Evolutionary conservation across 2,797 vertebrate genomes (phyloP).

Genomic region (Pipistrellus kuhlii): DNA sequence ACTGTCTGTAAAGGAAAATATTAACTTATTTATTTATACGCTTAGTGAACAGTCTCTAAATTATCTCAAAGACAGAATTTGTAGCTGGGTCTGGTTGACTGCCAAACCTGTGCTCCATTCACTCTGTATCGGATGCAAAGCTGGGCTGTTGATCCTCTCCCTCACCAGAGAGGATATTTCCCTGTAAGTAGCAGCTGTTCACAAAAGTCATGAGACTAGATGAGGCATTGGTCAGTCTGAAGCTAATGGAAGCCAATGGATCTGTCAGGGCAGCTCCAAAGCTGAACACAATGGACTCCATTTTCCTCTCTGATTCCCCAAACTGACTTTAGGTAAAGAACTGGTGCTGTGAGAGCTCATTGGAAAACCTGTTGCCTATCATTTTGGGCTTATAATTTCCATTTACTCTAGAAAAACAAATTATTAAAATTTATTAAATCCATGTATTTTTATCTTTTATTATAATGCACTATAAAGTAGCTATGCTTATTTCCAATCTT

Average conservation of each 20-base stretch:
- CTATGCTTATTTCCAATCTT: not conserved
- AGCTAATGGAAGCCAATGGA: not conserved
- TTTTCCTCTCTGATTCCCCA: not conserved
- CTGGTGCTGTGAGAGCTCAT: not conserved
- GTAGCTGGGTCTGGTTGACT: not conserved
- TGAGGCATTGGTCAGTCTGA: not conserved
- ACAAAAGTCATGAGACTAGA: not conserved
- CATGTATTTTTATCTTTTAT: not conserved
- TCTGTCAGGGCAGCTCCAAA: not conserved
- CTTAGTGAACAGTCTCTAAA: not conserved
- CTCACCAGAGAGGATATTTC: not conserved
- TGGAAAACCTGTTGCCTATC: not conserved
- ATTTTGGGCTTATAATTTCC: not conserved
- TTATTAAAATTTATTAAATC: not conserved
- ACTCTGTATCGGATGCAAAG: not conserved
- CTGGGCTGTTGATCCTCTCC: not conserved
- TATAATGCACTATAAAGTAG: not conserved
- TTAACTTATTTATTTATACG: conserved; percentile 14
- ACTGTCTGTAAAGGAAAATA: not conserved
- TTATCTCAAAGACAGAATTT: not conserved
- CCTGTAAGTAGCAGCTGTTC: not conserved
- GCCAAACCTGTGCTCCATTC: not conserved
- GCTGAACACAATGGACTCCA: not conserved
- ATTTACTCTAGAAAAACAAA: not conserved
- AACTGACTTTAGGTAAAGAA: not conserved